Evolutionary conservation across 2,888 invertebrate species (phyloP).

Genomic region (Hypolimnas misippus): DNA sequence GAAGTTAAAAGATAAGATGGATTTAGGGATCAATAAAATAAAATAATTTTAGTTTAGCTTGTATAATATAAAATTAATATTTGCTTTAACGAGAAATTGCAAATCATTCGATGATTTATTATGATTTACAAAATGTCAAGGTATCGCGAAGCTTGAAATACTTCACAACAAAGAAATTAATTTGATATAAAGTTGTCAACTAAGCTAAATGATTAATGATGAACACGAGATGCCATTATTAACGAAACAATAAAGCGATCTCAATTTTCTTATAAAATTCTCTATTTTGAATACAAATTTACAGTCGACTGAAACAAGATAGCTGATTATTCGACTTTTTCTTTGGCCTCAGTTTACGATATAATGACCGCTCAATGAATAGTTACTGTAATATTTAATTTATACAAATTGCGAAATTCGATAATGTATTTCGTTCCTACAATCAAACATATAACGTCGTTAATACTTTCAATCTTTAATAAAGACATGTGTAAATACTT

Average conservation of each 20-base stretch:
- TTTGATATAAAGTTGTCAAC: conserved; percentile 22
- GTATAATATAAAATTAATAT: neutral
- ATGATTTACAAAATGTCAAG: neutral
- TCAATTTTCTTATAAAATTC: conserved; percentile 31
- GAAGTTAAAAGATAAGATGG: too few species aligned
- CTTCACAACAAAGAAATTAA: conserved; percentile 23
- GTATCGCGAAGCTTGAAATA: conserved; percentile 4
- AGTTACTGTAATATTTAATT: neutral
- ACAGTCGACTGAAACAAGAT: conserved; percentile 21
- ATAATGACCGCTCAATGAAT: neutral
- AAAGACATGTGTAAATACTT: too few species aligned
- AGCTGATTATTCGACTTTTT: conserved; percentile 24
- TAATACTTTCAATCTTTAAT: too few species aligned
- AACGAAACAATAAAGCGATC: conserved; percentile 29
- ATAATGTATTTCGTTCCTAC: neutral
- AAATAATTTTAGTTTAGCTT: too few species aligned
- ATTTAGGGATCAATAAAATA: too few species aligned
- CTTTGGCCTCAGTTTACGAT: neutral
- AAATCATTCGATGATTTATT: conserved; percentile 6
- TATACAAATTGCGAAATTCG: neutral
- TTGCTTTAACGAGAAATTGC: neutral
- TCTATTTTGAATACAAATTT: conserved; percentile 24
- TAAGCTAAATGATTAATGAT: conserved; percentile 32
- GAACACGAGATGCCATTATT: conserved; percentile 25
- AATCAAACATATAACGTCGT: too few species aligned